Percentiles rank a stretch among this genome's conserved stretches.
Conservation (phyloP, 2,797 vertebrate species). For the Ctenosaura bakeri region DNA sequence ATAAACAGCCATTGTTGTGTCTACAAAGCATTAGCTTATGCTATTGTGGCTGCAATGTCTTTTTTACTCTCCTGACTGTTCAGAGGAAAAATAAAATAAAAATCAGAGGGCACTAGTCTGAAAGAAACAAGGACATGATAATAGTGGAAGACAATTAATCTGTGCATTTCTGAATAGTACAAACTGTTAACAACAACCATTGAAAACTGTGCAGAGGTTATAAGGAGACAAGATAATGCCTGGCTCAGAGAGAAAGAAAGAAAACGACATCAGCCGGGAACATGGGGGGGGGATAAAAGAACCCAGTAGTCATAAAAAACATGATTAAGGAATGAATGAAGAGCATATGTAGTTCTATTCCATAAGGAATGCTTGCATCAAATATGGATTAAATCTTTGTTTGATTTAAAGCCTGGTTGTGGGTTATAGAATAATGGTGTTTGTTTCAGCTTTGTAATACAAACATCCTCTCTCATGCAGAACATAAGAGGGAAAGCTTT, state of each 20-base stretch:
- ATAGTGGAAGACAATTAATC: constrained; percentile 77
- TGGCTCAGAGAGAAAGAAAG: not conserved
- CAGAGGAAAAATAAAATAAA: constrained; percentile 62
- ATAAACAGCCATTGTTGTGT: constrained; percentile 78
- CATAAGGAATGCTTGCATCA: constrained; percentile 58
- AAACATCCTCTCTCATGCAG: not conserved
- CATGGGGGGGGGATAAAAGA: constrained; percentile 26
- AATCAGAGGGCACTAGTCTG: constrained; percentile 74
- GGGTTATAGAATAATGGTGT: not conserved
- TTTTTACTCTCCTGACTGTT: constrained; percentile 72
- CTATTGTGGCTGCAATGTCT: constrained; percentile 75
- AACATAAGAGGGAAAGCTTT: not conserved
- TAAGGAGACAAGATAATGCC: constrained; percentile 67
- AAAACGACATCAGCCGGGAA: constrained; percentile 7
- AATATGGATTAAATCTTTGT: constrained; percentile 57
- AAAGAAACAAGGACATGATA: constrained; percentile 82
- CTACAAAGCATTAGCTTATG: constrained; percentile 73
- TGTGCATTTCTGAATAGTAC: constrained; percentile 65
- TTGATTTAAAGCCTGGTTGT: constrained; percentile 25
- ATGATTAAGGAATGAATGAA: constrained; percentile 65
- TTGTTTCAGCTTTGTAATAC: not conserved
- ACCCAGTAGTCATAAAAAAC: constrained; percentile 65
- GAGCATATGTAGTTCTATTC: constrained; percentile 46
- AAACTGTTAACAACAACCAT: constrained; percentile 67
- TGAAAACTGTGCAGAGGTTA: constrained; percentile 73